Percentiles rank a stretch among this genome's conserved stretches.
These are phyloP conservation scores for Planococcus citri DNA, from an alignment of 1,140 invertebrate genomes.

Conservation along the genomic window DNA sequence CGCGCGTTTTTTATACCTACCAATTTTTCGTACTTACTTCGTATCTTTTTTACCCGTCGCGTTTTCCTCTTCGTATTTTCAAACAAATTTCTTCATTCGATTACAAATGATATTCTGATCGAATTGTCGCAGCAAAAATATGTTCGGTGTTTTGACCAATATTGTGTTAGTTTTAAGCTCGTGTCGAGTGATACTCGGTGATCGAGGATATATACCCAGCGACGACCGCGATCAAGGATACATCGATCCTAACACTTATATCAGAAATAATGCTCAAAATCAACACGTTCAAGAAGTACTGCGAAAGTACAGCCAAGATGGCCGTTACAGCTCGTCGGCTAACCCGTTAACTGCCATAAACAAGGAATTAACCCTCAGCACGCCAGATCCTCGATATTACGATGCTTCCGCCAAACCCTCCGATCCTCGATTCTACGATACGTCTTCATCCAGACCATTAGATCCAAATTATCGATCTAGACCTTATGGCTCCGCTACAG, in stretches of 20 bases:
- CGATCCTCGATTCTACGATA: too few species aligned
- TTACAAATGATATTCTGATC: too few species aligned
- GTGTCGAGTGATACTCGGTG: not conserved
- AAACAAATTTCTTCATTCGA: too few species aligned
- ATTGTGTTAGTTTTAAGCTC: not conserved
- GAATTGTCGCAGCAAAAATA: too few species aligned
- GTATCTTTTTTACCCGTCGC: too few species aligned
- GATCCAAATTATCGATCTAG: not conserved
- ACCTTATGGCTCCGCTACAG: not conserved
- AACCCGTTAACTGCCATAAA: not conserved
- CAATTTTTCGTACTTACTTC: too few species aligned
- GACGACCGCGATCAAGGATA: not conserved
- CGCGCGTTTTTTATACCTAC: too few species aligned
- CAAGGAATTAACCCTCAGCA: not conserved
- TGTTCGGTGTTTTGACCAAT: not conserved
- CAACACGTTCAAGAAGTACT: conserved; percentile 7
- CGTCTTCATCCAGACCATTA: not conserved
- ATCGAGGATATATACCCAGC: not conserved
- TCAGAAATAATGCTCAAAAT: not conserved
- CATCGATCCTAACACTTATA: not conserved
- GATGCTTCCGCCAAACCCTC: too few species aligned
- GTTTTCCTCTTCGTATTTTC: too few species aligned
- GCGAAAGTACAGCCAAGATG: conserved; percentile 5
- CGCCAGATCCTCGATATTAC: not conserved
- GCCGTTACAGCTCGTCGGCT: not conserved